These are phyloP conservation scores for Misgurnus mizolepis DNA, from an alignment of 2,113 vertebrate genomes.

Conservation along the genomic window DNA sequence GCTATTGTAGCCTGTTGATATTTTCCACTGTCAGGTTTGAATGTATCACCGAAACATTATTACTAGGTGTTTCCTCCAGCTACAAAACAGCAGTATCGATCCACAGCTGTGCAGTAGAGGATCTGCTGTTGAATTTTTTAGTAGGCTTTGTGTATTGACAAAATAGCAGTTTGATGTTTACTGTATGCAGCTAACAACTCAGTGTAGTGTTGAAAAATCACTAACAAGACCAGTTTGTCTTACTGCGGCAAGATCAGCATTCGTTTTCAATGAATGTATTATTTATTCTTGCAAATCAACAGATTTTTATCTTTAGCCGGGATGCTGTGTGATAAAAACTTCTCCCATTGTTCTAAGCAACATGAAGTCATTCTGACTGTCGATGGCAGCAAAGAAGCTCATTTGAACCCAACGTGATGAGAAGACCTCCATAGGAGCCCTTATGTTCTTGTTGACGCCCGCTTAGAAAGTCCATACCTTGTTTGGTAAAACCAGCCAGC, in stretches of 20 bases:
- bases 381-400: neutral
- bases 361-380: neutral
- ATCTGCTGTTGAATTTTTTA: neutral
- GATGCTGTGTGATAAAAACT: too few relatives aligned
- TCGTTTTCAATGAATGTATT: neutral
- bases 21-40: neutral
- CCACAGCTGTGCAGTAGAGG: neutral
- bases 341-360: neutral
- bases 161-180: neutral
- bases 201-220: neutral
- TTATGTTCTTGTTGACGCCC: neutral
- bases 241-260: neutral
- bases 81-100: neutral
- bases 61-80: neutral
- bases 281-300: too few relatives aligned
- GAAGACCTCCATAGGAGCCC: conserved; percentile 2
- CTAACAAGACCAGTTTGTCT: neutral
- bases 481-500: neutral
- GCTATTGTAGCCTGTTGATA: neutral
- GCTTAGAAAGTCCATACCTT: neutral
- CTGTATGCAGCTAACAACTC: neutral
- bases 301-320: too few relatives aligned
- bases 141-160: conserved; percentile 17
- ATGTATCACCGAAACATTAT: conserved; percentile 4
- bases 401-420: conserved; percentile 7